phyloP scores from a whole-genome alignment of 2,113 vertebrate genomes.

The Anarhynchus alexandrinus region DNA sequence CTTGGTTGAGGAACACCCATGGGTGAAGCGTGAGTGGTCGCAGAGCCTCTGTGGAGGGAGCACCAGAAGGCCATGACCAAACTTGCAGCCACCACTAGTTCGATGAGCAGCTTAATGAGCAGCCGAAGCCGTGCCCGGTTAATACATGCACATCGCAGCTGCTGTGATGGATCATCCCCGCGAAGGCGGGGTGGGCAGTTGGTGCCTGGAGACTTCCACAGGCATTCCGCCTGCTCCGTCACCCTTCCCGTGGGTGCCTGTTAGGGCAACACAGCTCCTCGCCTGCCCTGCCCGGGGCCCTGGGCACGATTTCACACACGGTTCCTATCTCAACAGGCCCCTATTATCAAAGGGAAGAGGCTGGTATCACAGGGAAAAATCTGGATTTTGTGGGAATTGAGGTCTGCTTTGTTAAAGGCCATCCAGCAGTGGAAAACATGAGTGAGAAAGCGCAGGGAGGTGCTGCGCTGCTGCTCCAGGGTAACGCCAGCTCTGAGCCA shows the following conservation, averaged over 20 bases:
- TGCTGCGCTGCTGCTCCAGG: background rate
- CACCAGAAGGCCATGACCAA: background rate
- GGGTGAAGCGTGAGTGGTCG: fast-evolving
- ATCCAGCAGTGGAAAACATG: background rate
- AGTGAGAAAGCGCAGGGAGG: background rate
- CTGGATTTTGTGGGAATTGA: background rate
- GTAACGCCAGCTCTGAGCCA: background rate
- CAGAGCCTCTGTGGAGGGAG: fast-evolving
- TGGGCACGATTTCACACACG: background rate
- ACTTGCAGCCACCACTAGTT: background rate
- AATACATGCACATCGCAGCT: fast-evolving
- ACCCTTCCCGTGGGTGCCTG: background rate
- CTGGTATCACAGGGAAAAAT: background rate
- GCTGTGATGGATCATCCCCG: background rate
- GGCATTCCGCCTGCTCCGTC: fast-evolving
- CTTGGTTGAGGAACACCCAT: background rate
- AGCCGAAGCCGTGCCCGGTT: background rate
- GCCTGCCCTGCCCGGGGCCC: background rate
- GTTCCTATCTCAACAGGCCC: background rate
- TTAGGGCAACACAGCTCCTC: background rate
- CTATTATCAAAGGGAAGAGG: background rate
- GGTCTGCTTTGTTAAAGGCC: background rate
- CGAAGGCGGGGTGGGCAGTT: background rate
- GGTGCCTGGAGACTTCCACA: background rate
- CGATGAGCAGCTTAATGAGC: background rate